Conservation (phyloP, 2,113 vertebrate species). For the Cololabis saira region DNA sequence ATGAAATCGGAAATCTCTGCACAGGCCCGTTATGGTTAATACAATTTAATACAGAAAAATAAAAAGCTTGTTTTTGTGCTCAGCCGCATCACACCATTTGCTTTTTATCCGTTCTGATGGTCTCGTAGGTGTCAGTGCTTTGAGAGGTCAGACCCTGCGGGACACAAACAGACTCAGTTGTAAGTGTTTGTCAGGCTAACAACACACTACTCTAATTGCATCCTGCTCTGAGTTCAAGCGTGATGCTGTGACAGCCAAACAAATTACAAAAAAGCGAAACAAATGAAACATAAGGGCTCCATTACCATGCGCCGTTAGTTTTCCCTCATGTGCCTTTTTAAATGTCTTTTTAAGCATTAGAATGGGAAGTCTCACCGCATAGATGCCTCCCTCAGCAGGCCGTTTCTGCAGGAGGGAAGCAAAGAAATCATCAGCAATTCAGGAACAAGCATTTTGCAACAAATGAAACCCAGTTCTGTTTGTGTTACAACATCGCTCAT, state of each 20-base stretch:
- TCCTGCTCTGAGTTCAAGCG: slow-evolving; percentile 12
- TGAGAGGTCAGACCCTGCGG: slow-evolving; percentile 62
- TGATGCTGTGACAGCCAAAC: slow-evolving; percentile 6
- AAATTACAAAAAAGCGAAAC: neutral
- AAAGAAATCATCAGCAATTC: neutral
- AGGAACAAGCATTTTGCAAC: neutral
- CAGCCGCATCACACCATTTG: slow-evolving; percentile 6
- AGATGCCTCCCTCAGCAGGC: slow-evolving; percentile 52
- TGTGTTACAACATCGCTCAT: neutral
- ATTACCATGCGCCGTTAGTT: slow-evolving; percentile 27
- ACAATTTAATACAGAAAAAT: neutral
- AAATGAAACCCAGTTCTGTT: neutral
- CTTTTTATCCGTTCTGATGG: slow-evolving; percentile 61
- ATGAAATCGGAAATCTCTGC: neutral
- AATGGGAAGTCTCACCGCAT: slow-evolving; percentile 69
- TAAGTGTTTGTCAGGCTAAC: neutral
- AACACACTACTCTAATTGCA: neutral
- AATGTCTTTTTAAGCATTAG: slow-evolving; percentile 42
- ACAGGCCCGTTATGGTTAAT: neutral
- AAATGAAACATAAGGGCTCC: neutral
- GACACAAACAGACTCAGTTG: slow-evolving; percentile 8
- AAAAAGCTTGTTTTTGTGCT: slow-evolving; percentile 18
- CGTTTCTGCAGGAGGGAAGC: slow-evolving; percentile 57
- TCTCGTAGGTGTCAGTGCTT: slow-evolving; percentile 70
- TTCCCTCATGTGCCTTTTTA: slow-evolving; percentile 38